phyloP scores from a whole-genome alignment of 2,888 invertebrate species.

The Carcina quercana region DNA sequence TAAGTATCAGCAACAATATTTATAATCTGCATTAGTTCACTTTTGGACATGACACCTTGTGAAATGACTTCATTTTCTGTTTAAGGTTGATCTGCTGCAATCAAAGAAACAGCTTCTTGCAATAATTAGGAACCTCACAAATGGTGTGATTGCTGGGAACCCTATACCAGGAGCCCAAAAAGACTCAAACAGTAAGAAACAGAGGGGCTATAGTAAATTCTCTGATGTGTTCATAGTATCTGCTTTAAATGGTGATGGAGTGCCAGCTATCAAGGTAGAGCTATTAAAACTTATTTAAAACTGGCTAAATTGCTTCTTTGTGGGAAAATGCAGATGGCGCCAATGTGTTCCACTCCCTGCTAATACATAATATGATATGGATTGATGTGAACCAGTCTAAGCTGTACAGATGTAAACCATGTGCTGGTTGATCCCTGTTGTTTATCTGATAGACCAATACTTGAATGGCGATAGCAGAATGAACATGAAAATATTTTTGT shows the following conservation, averaged over 20 bases:
- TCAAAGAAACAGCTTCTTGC: slow-evolving; percentile 84
- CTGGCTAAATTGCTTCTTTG: too few species aligned
- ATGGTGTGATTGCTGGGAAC: slow-evolving; percentile 65
- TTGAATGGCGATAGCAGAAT: too few species aligned
- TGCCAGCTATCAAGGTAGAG: slow-evolving; percentile 79
- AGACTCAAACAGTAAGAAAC: slow-evolving; percentile 21
- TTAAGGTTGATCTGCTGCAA: slow-evolving; percentile 80
- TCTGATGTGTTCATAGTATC: slow-evolving; percentile 94
- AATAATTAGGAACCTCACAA: slow-evolving; percentile 80
- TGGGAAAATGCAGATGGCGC: too few species aligned
- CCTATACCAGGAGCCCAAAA: slow-evolving; percentile 40
- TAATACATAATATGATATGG: neutral
- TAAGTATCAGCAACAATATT: too few species aligned
- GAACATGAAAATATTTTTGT: too few species aligned
- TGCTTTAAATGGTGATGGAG: slow-evolving; percentile 84
- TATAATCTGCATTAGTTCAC: too few species aligned
- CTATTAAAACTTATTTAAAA: neutral
- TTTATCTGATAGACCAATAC: too few species aligned
- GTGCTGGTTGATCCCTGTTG: too few species aligned
- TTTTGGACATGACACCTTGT: too few species aligned
- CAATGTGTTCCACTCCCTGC: too few species aligned
- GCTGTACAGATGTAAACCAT: too few species aligned
- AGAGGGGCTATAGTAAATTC: slow-evolving; percentile 76
- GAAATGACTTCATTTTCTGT: slow-evolving; percentile 12
- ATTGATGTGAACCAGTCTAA: too few species aligned